Percentiles rank a stretch among this genome's conserved stretches.
phyloP scores from a whole-genome alignment of 1,140 invertebrate genomes.

The Trichogramma pretiosum region DNA sequence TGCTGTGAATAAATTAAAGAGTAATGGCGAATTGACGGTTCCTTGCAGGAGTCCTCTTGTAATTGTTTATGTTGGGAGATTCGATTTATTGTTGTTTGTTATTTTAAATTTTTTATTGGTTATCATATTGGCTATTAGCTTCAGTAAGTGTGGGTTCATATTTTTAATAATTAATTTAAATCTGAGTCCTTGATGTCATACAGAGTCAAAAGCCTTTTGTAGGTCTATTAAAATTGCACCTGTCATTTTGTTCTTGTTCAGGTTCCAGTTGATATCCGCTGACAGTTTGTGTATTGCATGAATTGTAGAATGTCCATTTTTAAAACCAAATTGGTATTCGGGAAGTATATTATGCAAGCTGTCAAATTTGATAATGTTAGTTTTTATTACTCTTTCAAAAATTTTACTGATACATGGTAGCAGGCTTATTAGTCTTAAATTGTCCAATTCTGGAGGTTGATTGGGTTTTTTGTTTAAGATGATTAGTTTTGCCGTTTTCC shows the following conservation, averaged over 20 bases:
- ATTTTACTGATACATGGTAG: background rate
- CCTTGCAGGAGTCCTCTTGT: slow-evolving; percentile 13
- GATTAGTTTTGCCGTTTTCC: slow-evolving; percentile 20
- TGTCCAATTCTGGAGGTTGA: background rate
- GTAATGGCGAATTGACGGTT: slow-evolving; percentile 8
- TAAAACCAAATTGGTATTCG: slow-evolving; percentile 20
- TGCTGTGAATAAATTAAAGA: slow-evolving; percentile 18
- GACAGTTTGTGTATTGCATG: slow-evolving; percentile 10
- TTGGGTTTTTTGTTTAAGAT: slow-evolving; percentile 20
- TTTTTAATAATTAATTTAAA: background rate
- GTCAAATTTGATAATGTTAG: background rate
- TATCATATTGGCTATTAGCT: background rate
- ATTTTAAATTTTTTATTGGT: background rate
- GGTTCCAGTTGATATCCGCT: slow-evolving; percentile 9
- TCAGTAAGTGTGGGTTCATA: background rate
- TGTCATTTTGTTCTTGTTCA: background rate
- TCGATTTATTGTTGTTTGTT: background rate
- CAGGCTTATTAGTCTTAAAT: slow-evolving; percentile 19
- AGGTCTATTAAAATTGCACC: background rate
- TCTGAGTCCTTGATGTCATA: background rate
- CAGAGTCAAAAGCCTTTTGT: background rate
- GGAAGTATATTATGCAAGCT: slow-evolving; percentile 12
- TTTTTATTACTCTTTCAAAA: slow-evolving; percentile 5
- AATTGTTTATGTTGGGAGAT: no score
- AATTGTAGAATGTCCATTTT: slow-evolving; percentile 11